phyloP scores from a whole-genome alignment of 2,797 vertebrate species.

The Pogonophryne albipinna region DNA sequence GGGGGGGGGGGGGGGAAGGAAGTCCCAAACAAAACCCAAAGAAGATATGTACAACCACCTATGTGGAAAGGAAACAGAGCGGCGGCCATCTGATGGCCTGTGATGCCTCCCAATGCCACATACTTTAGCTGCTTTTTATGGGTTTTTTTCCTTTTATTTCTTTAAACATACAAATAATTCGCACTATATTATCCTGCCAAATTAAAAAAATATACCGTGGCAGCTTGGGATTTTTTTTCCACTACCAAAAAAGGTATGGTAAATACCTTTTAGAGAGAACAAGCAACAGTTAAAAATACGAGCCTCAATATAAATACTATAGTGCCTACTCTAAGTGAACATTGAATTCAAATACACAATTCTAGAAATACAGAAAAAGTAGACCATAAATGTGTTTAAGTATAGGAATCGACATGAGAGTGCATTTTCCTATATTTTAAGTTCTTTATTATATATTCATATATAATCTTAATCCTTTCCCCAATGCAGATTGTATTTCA shows the following conservation, averaged over 20 bases:
- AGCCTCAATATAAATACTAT: slow-evolving; percentile 99
- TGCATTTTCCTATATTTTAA: slow-evolving; percentile 99
- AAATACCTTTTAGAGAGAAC: slow-evolving; percentile 99
- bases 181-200: slow-evolving; percentile 99
- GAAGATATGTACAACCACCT: slow-evolving; percentile 99
- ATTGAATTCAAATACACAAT: slow-evolving; percentile 99
- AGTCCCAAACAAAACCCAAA: slow-evolving; percentile 79
- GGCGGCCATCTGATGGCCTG: slow-evolving; percentile 95
- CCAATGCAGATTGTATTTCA: slow-evolving; percentile 98
- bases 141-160: slow-evolving; percentile 88
- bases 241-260: slow-evolving; percentile 99
- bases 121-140: slow-evolving; percentile 88
- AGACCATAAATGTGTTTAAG: slow-evolving; percentile 99
- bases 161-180: slow-evolving; percentile 99
- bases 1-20: slow-evolving; percentile 61
- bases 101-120: slow-evolving; percentile 92
- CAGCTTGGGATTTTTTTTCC: slow-evolving; percentile 98
- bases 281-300: slow-evolving; percentile 99
- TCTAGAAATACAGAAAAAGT: slow-evolving; percentile 99
- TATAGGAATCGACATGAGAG: slow-evolving; percentile 99
- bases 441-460: slow-evolving; percentile 93
- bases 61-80: slow-evolving; percentile 89
- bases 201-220: slow-evolving; percentile 99
- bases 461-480: slow-evolving; percentile 97
- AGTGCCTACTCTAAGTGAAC: slow-evolving; percentile 99